phyloP scores from a whole-genome alignment of 2,113 vertebrate species.

The Stigmatopora nigra region DNA sequence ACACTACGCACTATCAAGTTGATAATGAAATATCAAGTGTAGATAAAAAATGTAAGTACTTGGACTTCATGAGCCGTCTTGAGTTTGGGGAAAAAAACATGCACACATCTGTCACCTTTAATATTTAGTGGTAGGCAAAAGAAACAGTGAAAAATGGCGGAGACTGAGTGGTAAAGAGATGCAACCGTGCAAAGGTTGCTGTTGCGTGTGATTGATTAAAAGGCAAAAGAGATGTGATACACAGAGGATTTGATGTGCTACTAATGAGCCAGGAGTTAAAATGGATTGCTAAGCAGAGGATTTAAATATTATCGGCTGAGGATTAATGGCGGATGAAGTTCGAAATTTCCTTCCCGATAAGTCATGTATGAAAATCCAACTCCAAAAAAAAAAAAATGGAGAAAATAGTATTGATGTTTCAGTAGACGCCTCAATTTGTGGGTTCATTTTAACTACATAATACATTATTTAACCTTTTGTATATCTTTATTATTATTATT shows the following conservation, averaged over 20 bases:
- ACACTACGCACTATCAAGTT: background rate
- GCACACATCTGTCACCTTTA: slow-evolving; percentile 34
- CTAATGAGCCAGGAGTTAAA: slow-evolving; percentile 57
- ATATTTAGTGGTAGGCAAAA: background rate
- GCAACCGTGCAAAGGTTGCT: slow-evolving; percentile 14
- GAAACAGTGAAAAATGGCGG: background rate
- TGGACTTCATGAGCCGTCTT: background rate
- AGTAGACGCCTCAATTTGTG: slow-evolving; percentile 18
- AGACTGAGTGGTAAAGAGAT: background rate
- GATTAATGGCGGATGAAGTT: slow-evolving; percentile 31
- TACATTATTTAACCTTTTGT: slow-evolving; percentile 20
- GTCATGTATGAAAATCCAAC: slow-evolving; percentile 35
- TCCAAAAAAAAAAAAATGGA: slow-evolving; percentile 9
- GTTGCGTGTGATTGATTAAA: slow-evolving; percentile 46
- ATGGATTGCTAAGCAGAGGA: slow-evolving; percentile 38
- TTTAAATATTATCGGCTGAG: slow-evolving; percentile 38
- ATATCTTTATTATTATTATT: background rate
- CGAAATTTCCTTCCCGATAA: slow-evolving; percentile 20
- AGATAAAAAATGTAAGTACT: background rate
- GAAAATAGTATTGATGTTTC: slow-evolving; percentile 17
- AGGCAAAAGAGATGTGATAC: slow-evolving; percentile 37
- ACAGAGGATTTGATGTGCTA: slow-evolving; percentile 46
- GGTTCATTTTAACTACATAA: slow-evolving; percentile 18
- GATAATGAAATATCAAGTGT: background rate
- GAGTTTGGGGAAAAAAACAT: slow-evolving; percentile 37